Evolutionary conservation across 1,140 invertebrate genomes (phyloP), one percentile per base, ranked within the genome.

Genomic region (Venturia canescens): DNA sequence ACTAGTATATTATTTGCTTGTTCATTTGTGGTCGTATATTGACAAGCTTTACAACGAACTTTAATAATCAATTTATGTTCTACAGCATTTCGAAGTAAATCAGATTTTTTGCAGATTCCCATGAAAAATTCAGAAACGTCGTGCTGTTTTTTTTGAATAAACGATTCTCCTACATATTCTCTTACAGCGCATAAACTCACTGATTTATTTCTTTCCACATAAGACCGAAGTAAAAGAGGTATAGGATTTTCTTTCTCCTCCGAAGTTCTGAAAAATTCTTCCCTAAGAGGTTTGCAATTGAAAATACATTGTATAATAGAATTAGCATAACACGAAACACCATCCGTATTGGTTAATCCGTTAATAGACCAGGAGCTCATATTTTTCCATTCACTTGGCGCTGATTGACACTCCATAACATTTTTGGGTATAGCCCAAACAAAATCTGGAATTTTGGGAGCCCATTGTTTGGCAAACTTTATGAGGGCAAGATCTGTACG

Each of bases 251-350:
- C 48, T 18, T 50, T 13, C 15, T 50, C 48, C 11, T 13, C 3
- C 15, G 11, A 7, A 50, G 3, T 50, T 5, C 15, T 50, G 3
- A 50, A 16, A 50, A 50, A 13, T 50, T 50, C 3, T 50, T 50
- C 18, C 26, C 76, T 26, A 21, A 81, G 66, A 18, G 23, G 3
- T 18, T 66, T 0, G 77, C 79, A 81, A 53, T 81, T 18, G 21
- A 84, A 84, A 5, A 85, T 71, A 26, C 81, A 84, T 71, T 85
- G 84, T 13, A 85, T 29, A 71, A 31, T 67, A 16, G 76, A 75
- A 78, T 83, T 85, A 0, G 81, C 79, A 72, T 82, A 83, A 66
- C 80, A 84, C 34, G 83, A 85, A 34, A 81, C 70, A 57, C 34
- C 67, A 81, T 85, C 79, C 9, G 11, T 15, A 78, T 84, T 82